These are phyloP conservation scores for Chlorops oryzae DNA, from an alignment of 1,140 invertebrate species.

Conservation along the genomic window DNA sequence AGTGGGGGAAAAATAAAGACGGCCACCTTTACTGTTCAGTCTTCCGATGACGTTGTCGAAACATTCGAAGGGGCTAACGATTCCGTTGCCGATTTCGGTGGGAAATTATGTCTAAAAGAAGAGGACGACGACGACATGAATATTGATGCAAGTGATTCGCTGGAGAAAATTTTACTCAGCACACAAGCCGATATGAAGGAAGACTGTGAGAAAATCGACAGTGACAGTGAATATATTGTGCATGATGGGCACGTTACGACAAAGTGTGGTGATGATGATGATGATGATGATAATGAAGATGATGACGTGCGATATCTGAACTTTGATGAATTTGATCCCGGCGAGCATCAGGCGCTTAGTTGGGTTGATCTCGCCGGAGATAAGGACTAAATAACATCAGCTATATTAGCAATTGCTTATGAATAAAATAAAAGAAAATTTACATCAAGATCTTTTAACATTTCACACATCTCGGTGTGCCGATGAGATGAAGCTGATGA, in stretches of 20 bases:
- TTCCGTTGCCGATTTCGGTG: neutral
- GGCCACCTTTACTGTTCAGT: neutral
- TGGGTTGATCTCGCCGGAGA: constrained; percentile 13
- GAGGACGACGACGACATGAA: constrained; percentile 4
- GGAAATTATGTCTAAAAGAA: neutral
- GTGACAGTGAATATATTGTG: neutral
- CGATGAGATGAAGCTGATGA: too few species aligned
- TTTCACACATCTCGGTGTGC: too few species aligned
- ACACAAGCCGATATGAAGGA: neutral
- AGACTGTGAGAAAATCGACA: neutral
- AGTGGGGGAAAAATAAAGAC: constrained; percentile 9
- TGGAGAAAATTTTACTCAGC: neutral
- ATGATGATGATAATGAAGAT: neutral
- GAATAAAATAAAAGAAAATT: constrained; percentile 13
- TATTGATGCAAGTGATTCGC: neutral
- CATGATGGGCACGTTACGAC: neutral
- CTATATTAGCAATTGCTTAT: too few species aligned
- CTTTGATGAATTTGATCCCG: constrained; percentile 15
- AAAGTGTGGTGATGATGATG: neutral
- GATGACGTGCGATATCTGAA: constrained; percentile 12
- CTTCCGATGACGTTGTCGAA: neutral
- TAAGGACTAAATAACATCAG: constrained; percentile 4
- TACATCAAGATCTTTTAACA: too few species aligned
- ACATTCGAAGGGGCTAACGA: neutral
- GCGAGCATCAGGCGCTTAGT: constrained; percentile 10